A percentile compares a stretch with the other conserved stretches of the same genome.
These are phyloP conservation scores for Chorisops tibialis DNA, from an alignment of 2,888 invertebrate genomes.

Conservation along the genomic window DNA sequence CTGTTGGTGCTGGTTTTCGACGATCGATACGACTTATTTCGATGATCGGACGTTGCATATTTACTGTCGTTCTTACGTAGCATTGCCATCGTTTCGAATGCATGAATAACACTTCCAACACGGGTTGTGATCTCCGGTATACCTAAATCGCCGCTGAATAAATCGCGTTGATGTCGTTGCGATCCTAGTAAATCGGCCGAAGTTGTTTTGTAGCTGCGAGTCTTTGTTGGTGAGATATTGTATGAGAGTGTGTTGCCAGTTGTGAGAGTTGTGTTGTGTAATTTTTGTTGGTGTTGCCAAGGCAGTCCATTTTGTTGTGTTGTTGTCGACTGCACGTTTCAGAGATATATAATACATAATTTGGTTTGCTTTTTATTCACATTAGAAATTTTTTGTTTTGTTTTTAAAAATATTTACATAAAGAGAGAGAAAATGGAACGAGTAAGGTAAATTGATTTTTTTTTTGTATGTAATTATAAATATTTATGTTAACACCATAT, in stretches of 20 bases:
- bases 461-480: not conserved
- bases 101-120: conserved; percentile 51
- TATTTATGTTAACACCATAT: not conserved
- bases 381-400: conserved; percentile 4
- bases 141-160: conserved; percentile 51
- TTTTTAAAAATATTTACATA: conserved; percentile 4
- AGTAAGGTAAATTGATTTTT: not conserved
- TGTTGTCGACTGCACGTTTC: conserved; percentile 38
- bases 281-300: conserved; percentile 8
- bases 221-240: conserved; percentile 30
- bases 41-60: not conserved
- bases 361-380: conserved; percentile 4
- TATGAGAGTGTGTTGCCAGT: conserved; percentile 17
- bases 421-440: not conserved
- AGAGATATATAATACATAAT: conserved; percentile 14
- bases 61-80: conserved; percentile 33
- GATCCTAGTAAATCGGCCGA: conserved; percentile 37
- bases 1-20: conserved; percentile 37
- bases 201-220: conserved; percentile 42
- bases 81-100: conserved; percentile 50
- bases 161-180: conserved; percentile 48
- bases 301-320: conserved; percentile 34
- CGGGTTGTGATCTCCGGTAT: conserved; percentile 50
- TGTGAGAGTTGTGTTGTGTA: conserved; percentile 5
- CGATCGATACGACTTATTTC: conserved; percentile 27